Evolutionary conservation across 2,888 invertebrate species (phyloP).

Genomic region (Limenitis arthemis): DNA sequence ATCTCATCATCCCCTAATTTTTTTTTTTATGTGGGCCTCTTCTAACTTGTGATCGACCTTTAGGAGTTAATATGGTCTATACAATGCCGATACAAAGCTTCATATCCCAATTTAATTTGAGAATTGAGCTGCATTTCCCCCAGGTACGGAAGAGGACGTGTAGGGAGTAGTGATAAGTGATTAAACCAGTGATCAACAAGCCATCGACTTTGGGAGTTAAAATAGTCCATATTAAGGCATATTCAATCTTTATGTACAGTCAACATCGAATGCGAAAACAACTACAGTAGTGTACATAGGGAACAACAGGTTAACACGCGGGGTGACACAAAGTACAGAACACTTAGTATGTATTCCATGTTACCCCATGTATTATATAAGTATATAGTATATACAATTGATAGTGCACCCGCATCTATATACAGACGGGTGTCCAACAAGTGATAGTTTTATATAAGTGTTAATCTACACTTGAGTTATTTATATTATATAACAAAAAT

Average conservation of each 20-base stretch:
- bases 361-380: conserved; percentile 24
- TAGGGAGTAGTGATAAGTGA: no score
- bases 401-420: conserved; percentile 7
- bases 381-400: conserved; percentile 34
- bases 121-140: neutral
- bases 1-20: no score
- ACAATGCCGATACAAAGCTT: no score
- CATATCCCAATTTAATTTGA: neutral
- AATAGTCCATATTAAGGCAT: no score
- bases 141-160: no score
- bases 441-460: neutral
- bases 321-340: neutral
- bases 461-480: neutral
- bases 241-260: conserved; percentile 62
- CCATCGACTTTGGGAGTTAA: no score
- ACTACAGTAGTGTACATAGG: conserved; percentile 53
- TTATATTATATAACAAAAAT: neutral
- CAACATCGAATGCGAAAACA: conserved; percentile 57
- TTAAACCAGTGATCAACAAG: no score
- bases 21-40: no score
- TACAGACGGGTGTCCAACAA: conserved; percentile 6
- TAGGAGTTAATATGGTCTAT: no score
- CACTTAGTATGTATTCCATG: no score
- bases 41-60: no score
- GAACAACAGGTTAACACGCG: conserved; percentile 42